These are phyloP conservation scores for Eutrigla gurnardus DNA, from an alignment of 2,797 vertebrate genomes.

Conservation along the genomic window DNA sequence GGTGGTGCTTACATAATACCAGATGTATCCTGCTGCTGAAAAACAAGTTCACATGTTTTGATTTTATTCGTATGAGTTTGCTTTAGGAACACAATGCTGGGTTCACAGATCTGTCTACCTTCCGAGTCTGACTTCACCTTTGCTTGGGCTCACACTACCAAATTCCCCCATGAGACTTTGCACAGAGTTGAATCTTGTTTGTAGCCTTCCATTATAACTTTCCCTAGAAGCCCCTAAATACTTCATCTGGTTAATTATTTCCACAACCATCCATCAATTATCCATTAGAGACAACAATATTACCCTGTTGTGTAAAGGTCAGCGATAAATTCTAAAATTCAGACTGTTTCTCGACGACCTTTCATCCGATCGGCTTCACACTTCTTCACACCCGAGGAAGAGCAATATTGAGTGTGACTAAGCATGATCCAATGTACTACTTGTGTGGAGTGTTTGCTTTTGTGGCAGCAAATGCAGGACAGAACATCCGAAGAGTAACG, in stretches of 20 bases:
- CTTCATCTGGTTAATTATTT: conserved; percentile 19
- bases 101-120: neutral
- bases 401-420: neutral
- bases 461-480: conserved; percentile 8
- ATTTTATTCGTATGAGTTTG: neutral
- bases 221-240: conserved; percentile 22
- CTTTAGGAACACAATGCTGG: neutral
- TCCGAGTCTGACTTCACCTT: neutral
- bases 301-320: neutral
- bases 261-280: neutral
- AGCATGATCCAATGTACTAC: conserved; percentile 3
- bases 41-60: neutral
- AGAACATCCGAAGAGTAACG: conserved; percentile 6
- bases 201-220: conserved; percentile 5
- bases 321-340: conserved; percentile 1
- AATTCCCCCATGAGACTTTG: neutral
- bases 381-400: neutral
- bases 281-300: neutral
- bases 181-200: conserved; percentile 32
- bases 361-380: neutral
- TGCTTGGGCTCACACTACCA: neutral
- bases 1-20: neutral
- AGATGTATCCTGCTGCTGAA: neutral
- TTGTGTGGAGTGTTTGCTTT: conserved; percentile 1
- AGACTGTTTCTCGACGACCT: neutral